Evolutionary conservation across 2,888 invertebrate species (phyloP).

Genomic region (Stenotaenia linearis): DNA sequence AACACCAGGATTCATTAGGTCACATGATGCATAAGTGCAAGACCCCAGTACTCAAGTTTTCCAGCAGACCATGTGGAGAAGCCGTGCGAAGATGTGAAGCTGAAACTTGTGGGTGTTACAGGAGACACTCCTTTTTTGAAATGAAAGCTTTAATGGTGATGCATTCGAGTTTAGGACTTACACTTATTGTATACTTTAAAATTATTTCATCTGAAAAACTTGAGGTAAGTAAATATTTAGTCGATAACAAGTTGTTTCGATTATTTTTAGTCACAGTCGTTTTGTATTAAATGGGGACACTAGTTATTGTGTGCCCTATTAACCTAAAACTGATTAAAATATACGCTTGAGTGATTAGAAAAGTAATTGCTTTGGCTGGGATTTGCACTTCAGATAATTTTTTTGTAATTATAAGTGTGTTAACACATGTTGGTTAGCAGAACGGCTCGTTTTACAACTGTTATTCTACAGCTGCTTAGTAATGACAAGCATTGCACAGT

Average conservation of each 20-base stretch:
- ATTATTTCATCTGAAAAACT: background rate
- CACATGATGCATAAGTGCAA: background rate
- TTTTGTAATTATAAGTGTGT: too few relatives aligned
- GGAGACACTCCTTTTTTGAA: background rate
- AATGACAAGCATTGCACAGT: too few relatives aligned
- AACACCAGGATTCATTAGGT: conserved; percentile 13
- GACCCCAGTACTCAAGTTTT: background rate
- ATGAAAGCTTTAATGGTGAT: background rate
- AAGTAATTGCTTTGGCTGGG: background rate
- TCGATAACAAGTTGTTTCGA: background rate
- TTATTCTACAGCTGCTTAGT: background rate
- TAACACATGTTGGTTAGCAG: too few relatives aligned
- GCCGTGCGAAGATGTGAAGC: background rate
- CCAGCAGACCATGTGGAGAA: background rate
- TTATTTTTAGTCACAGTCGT: background rate
- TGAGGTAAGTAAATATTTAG: background rate
- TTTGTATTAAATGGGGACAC: background rate
- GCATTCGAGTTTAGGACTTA: background rate
- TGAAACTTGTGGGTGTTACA: background rate
- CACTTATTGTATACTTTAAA: background rate
- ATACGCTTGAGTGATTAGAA: background rate
- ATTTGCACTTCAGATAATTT: too few relatives aligned
- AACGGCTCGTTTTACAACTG: background rate
- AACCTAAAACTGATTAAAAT: background rate
- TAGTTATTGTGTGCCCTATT: background rate